A percentile compares a stretch with the other conserved stretches of the same genome.
phyloP scores from a whole-genome alignment of 2,888 invertebrate genomes.

The Agrenia bidenticulata region DNA sequence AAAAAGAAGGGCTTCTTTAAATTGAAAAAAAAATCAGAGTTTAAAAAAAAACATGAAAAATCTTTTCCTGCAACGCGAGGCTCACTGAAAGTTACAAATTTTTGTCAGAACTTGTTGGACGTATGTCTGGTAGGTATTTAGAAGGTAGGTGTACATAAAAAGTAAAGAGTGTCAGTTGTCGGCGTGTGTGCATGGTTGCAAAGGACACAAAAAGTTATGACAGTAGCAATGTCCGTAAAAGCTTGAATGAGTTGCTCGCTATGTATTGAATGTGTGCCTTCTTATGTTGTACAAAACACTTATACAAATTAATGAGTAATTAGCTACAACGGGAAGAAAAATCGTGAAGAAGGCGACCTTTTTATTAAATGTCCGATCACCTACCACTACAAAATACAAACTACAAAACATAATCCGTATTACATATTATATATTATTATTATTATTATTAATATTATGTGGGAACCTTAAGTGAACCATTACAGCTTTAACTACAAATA shows the following conservation, averaged over 20 bases:
- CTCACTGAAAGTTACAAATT: conserved; percentile 51
- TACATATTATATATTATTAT: no score
- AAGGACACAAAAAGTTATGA: conserved; percentile 2
- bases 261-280: conserved; percentile 48
- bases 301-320: conserved; percentile 18
- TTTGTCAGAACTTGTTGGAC: conserved; percentile 15
- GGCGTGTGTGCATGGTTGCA: not conserved
- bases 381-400: not conserved
- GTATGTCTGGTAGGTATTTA: not conserved
- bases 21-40: not conserved
- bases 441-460: no score
- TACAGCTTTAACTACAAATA: not conserved
- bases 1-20: not conserved
- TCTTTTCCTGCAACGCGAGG: conserved; percentile 51
- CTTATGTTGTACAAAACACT: conserved; percentile 49
- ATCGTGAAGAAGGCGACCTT: not conserved
- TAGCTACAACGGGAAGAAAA: not conserved
- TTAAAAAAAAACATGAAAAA: conserved; percentile 9
- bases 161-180: no score
- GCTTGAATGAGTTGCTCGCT: conserved; percentile 28
- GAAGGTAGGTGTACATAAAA: no score
- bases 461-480: not conserved
- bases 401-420: not conserved
- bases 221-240: not conserved
- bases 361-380: conserved; percentile 8